Base-by-base conservation (phyloP, 2,888 invertebrate genomes). In the Germaria angustata region DNA sequence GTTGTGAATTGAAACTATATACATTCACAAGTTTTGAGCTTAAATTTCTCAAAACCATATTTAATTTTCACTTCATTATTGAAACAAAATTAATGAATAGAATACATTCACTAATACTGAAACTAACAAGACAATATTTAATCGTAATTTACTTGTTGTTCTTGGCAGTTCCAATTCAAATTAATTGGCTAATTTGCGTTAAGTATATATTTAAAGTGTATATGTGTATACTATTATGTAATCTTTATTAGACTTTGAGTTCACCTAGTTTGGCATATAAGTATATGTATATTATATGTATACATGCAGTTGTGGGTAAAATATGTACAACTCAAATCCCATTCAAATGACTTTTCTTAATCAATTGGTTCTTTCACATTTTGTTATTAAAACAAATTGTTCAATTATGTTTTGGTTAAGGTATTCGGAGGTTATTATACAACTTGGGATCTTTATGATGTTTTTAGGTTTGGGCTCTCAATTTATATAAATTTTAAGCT, bases 181-280 rank as follows among this genome's bases (percentile, higher is more conserved):
- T 44, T 32, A 41, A 57, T 44, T 57, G 32, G 0, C 8, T 69
- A 17, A 9, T 41, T 41, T 2, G 15, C 49, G 34, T 49, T 32
- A 53, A 28, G 17, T 55, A 57, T 20, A 34, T 22, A 46, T 34
- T 66, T 34, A 22, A 22, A 46, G 20, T 57, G 6, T 57, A 24
- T 28, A 6, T 5, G 28, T 28, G 6, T 28, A 28, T 36, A 17
- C 11, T 15, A 34, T 36, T 17, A 17, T 49, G 3, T 46, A 20
- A 15, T 57, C 11, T 57, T 24, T 34, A 24, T 41, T 57, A 28
- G 46, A 59, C 71, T 72, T 72, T 72, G 71, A 36, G 8, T 49
- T 59, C 36, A 28, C 39, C 53, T 53, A 39, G 28, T 17, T 41
- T 1, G 20, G 8, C 36, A 5, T 7, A n/a, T 51, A 22, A 22